Evolutionary conservation across 2,888 invertebrate genomes (phyloP).

Genomic region (Drosophila multiciliata): DNA sequence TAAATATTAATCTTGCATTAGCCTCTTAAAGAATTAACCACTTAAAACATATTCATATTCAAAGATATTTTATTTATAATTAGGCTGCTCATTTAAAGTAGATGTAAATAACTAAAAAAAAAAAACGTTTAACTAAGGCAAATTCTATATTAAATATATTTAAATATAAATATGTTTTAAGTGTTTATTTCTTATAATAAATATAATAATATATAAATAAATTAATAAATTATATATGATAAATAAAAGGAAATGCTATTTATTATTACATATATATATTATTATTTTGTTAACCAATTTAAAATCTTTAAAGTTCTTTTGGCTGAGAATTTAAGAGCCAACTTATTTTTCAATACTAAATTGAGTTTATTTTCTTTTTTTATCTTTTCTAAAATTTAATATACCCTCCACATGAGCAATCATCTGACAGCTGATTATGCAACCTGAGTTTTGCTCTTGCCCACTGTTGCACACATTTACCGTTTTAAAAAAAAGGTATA

Average conservation of each 20-base stretch:
- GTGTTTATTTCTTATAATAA: too few relatives aligned
- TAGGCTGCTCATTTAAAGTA: neutral
- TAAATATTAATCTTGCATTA: too few relatives aligned
- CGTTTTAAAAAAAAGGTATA: conserved; percentile 74
- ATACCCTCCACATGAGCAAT: neutral
- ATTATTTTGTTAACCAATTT: neutral
- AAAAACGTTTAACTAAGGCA: neutral
- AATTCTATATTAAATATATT: neutral
- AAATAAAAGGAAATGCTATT: neutral
- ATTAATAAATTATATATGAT: too few relatives aligned
- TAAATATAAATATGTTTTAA: too few relatives aligned
- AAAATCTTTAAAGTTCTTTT: too few relatives aligned
- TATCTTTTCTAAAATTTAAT: neutral
- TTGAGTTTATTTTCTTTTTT: too few relatives aligned
- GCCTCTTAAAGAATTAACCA: too few relatives aligned
- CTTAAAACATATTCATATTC: too few relatives aligned
- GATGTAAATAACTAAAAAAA: neutral
- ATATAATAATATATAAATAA: too few relatives aligned
- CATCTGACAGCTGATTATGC: neutral
- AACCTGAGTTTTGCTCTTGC: neutral
- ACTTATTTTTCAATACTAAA: too few relatives aligned
- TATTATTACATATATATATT: neutral
- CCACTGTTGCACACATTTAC: conserved; percentile 67
- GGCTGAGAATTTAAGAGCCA: too few relatives aligned
- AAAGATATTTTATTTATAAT: too few relatives aligned